phyloP scores from a whole-genome alignment of 2,113 vertebrate species.

The Ageneiosus marmoratus region DNA sequence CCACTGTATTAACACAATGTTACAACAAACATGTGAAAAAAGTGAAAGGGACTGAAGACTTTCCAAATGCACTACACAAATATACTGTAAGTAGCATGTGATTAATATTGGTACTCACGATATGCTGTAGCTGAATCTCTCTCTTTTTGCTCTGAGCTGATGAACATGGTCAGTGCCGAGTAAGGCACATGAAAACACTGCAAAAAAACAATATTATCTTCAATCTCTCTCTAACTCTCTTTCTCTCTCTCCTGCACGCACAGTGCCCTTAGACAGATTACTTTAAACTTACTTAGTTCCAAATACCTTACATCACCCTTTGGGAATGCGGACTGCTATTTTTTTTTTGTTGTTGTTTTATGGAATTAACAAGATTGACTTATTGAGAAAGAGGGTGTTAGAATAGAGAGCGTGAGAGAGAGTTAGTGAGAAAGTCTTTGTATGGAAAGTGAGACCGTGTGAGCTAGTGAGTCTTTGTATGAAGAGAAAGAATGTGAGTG shows the following conservation, averaged over 20 bases:
- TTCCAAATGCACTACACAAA: no score
- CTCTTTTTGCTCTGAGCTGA: constrained; percentile 90
- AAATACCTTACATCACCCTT: background rate
- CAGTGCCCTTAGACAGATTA: background rate
- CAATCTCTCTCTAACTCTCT: background rate
- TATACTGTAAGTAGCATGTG: background rate
- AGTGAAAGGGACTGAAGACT: no score
- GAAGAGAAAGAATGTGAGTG: background rate
- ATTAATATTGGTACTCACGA: constrained; percentile 72
- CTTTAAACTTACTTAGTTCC: background rate
- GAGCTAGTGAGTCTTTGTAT: no score
- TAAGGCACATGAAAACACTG: constrained; percentile 98
- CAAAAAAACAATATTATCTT: background rate
- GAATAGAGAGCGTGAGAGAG: background rate
- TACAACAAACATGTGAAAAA: no score
- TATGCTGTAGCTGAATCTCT: constrained; percentile 93
- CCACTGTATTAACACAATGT: no score
- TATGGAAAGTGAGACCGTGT: no score
- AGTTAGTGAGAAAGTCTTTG: no score
- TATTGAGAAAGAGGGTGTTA: background rate
- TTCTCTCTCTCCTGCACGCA: background rate
- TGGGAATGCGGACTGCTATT: background rate
- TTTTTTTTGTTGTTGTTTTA: background rate
- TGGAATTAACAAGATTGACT: no score
- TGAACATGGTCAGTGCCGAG: constrained; percentile 97